Percentiles rank a stretch among this genome's conserved stretches.
phyloP scores from a whole-genome alignment of 2,797 vertebrate species.

The Myotis findleyi region DNA sequence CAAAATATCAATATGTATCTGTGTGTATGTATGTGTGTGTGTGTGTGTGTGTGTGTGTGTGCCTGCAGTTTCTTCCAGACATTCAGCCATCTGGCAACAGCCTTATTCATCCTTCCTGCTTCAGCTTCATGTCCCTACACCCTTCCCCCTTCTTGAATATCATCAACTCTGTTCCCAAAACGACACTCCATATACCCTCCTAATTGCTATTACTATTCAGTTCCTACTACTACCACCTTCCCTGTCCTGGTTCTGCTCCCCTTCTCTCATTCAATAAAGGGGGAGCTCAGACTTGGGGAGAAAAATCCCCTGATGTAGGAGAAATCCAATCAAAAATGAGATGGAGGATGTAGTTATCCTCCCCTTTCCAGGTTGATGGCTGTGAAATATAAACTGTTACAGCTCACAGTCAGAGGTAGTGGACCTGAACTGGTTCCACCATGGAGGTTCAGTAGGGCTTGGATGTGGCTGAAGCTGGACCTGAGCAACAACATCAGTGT shows the following conservation, averaged over 20 bases:
- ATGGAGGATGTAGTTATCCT: not conserved
- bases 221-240: not conserved
- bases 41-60: too few relatives aligned
- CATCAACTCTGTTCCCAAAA: not conserved
- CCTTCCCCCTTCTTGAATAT: not conserved
- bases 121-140: not conserved
- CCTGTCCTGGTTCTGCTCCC: not conserved
- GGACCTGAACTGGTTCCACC: not conserved
- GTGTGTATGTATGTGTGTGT: too few relatives aligned
- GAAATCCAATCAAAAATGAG: not conserved
- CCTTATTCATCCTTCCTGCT: not conserved
- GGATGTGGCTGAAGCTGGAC: not conserved
- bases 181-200: fast-evolving
- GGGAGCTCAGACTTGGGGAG: not conserved
- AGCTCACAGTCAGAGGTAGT: not conserved
- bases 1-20: not conserved
- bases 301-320: not conserved
- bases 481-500: not conserved
- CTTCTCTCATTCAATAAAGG: not conserved
- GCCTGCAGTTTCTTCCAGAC: not conserved
- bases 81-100: not conserved
- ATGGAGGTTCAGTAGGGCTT: not conserved
- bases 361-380: not conserved
- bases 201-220: not conserved
- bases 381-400: not conserved